A percentile compares a stretch with the other conserved stretches of the same genome.
Evolutionary conservation across 2,888 invertebrate genomes (phyloP).

Genomic region (Callimorpha dominula): DNA sequence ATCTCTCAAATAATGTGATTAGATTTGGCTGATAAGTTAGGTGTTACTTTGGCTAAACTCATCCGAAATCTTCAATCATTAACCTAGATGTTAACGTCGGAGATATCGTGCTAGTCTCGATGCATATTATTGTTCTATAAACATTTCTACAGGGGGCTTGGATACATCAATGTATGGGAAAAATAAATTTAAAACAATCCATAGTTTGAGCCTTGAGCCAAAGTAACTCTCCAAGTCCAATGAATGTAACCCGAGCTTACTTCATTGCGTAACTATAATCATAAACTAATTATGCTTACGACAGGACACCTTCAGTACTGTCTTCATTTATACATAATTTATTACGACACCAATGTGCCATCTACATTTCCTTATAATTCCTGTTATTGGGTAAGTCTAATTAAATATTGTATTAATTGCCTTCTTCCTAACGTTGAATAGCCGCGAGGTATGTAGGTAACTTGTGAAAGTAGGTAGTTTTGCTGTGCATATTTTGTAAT

Average conservation of each 20-base stretch:
- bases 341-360: constrained; percentile 35
- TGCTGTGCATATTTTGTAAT: constrained; percentile 4
- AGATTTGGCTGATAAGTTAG: too few relatives aligned
- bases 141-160: too few relatives aligned
- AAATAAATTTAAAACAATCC: background rate
- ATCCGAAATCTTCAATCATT: too few relatives aligned
- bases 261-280: background rate
- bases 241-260: background rate
- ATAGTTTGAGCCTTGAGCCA: too few relatives aligned
- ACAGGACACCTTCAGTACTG: constrained; percentile 21
- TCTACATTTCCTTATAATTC: constrained; percentile 49
- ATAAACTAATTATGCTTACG: background rate
- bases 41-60: too few relatives aligned
- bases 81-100: too few relatives aligned
- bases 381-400: constrained; percentile 46
- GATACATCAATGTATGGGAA: background rate
- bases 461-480: constrained; percentile 11
- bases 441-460: constrained; percentile 9
- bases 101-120: too few relatives aligned
- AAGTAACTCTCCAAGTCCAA: too few relatives aligned
- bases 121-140: too few relatives aligned
- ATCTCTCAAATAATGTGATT: too few relatives aligned
- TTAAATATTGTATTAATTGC: constrained; percentile 48
- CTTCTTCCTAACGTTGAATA: constrained; percentile 21
- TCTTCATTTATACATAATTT: constrained; percentile 32